Base-by-base conservation (phyloP, 2,113 vertebrate genomes). In the Passer montanus region DNA sequence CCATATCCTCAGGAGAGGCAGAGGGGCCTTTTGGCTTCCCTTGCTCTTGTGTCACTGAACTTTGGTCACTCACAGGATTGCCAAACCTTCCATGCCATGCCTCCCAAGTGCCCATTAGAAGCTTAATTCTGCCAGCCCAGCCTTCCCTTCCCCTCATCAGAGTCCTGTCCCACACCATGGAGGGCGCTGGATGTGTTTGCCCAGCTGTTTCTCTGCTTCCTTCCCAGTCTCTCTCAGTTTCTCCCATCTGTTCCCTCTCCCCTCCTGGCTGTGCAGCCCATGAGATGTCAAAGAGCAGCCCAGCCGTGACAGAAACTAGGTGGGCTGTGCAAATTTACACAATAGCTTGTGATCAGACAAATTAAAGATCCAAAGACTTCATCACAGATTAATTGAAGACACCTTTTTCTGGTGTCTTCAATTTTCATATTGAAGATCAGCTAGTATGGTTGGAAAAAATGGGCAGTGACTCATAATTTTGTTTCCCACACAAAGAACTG, bases 141-240 rank as follows among this genome's bases (percentile, higher is more conserved):
- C 13, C 19, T 31, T 41, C 30, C 22, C 21, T n/a, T 73, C 35
- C 33, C 28, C 35, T 59, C 3, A 1, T 20, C 60, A 56, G 55
- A 72, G 16, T 26, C 50, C n/a, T 21, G 18, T 52, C 46, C 33
- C 35, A 33, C 2, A 1, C 3, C 53, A 37, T 0, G 0, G 33
- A 53, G 35, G 28, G 33, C 7, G 7, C n/a, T 63, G 66, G 18
- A 6, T 47, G 11, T 39, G 10, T 20, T 58, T 55, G 10, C 22
- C 24, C 1, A 1, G 18, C 39, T 74, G 31, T 53, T 75, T 11
- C 56, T 62, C 52, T 83, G 43, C 37, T 66, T 67, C 52, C 39
- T 44, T 60, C 41, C 15, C 66, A 66, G 15, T 52, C 18, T 66
- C 46, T 28, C 9, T 11, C 37, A 39, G 18, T 69, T 81, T 49